These are phyloP conservation scores for Hyles vespertilio DNA, from an alignment of 1,140 invertebrate species.

Conservation along the genomic window DNA sequence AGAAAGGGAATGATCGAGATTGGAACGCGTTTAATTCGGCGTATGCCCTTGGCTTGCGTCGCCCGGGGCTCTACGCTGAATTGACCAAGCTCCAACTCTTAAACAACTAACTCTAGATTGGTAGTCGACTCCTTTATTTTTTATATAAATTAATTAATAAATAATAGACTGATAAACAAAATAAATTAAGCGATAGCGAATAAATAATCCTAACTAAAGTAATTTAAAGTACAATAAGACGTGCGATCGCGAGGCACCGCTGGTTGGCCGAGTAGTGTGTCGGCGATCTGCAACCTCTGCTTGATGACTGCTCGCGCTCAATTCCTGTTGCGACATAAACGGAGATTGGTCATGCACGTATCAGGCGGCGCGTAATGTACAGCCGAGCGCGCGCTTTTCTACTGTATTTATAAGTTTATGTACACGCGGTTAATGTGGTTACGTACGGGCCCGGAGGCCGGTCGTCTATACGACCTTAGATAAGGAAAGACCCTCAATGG, in stretches of 20 bases:
- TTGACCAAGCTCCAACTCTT: slow-evolving; percentile 46
- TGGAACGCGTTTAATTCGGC: slow-evolving; percentile 45
- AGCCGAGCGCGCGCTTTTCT: slow-evolving; percentile 69
- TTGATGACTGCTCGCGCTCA: slow-evolving; percentile 61
- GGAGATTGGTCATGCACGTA: slow-evolving; percentile 72
- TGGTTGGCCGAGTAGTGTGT: slow-evolving; percentile 62
- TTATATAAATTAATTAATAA: slow-evolving; percentile 63
- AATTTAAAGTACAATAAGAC: slow-evolving; percentile 69
- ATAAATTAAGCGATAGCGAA: slow-evolving; percentile 75
- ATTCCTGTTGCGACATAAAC: slow-evolving; percentile 75
- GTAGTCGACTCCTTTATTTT: slow-evolving; percentile 72
- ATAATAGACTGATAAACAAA: slow-evolving; percentile 72
- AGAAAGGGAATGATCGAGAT: slow-evolving; percentile 40
- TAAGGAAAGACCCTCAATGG: slow-evolving; percentile 79
- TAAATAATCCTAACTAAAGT: slow-evolving; percentile 74
- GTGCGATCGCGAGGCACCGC: slow-evolving; percentile 59
- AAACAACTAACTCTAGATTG: slow-evolving; percentile 54
- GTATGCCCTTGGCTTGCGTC: slow-evolving; percentile 28
- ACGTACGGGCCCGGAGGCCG: slow-evolving; percentile 67
- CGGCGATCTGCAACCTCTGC: slow-evolving; percentile 61
- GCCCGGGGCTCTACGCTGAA: slow-evolving; percentile 33
- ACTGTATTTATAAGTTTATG: slow-evolving; percentile 62
- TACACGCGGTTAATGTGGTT: slow-evolving; percentile 74
- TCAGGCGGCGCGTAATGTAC: slow-evolving; percentile 71
- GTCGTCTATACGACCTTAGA: slow-evolving; percentile 62